Base-by-base conservation (phyloP, 2,888 invertebrate species). In the Metallyticus violacea region DNA sequence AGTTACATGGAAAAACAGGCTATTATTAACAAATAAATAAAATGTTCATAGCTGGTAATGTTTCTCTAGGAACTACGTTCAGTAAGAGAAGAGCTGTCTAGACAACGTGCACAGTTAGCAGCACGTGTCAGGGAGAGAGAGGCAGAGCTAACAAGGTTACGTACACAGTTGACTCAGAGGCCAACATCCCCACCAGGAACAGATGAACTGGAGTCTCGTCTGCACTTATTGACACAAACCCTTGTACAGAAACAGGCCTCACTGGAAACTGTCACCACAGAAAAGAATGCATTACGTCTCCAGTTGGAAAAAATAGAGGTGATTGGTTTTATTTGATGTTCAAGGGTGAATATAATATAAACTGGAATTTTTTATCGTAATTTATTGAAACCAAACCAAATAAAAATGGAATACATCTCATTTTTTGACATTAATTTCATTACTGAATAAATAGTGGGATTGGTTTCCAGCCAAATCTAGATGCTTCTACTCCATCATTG, bases 191-290 rank as follows among this genome's bases (percentile, higher is more conserved):
- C 91, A 25, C 88, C 90, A 90, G 89, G 91, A 88, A 62, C 40
- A 2, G 90, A 89, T 81, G 93, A 93, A 89, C 89, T 93, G 81
- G 93, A 93, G 90, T 91, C 92, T 25, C 91, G 93, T 81, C 91
- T 95, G 9, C 93, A 94, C 81, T 92, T 93, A 1, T 92, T 98
- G 25, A 97, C 98, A 0, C 96, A 97, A 90, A 96, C 96, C 80
- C 92, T 98, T 76, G 96, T 98, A 86, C 94, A 96, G 90, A 97
- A 97, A 90, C 98, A 98, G 91, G 95, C 95, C 79, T 94, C 95
- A 89, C 92, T 98, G n/a, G 98, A 98, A 91, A 93, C 95, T 26
- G 92, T 97, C 79, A 94, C 97, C 86, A 96, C 96, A 0, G 98
- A 98, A 90, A 95, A 97, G 90, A 97, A 97, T 92, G 97, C 97